A percentile compares a stretch with the other conserved stretches of the same genome.
phyloP scores from a whole-genome alignment of 2,797 vertebrate genomes.

The Podarcis lilfordi region DNA sequence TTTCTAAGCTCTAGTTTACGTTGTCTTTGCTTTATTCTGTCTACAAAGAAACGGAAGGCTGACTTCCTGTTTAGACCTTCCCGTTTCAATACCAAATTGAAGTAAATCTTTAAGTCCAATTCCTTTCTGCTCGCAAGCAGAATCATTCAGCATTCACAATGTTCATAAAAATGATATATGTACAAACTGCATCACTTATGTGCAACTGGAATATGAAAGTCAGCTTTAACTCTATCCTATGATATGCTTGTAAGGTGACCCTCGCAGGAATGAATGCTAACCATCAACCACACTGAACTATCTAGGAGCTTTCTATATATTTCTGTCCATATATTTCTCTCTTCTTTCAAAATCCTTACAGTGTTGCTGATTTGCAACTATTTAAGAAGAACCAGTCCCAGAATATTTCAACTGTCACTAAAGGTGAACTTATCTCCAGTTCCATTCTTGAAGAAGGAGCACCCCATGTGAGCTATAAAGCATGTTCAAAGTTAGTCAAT shows the following conservation, averaged over 20 bases:
- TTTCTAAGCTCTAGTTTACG: too few relatives aligned
- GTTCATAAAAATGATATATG: neutral
- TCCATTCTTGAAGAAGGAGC: slow-evolving; percentile 70
- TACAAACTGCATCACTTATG: neutral
- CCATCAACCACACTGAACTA: neutral
- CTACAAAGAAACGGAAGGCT: too few relatives aligned
- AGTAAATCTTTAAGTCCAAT: too few relatives aligned
- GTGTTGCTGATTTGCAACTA: neutral
- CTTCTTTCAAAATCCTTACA: neutral
- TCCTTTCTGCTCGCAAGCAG: too few relatives aligned
- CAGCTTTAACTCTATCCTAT: neutral
- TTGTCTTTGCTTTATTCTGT: too few relatives aligned
- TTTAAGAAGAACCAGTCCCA: slow-evolving; percentile 7
- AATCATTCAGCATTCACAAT: neutral
- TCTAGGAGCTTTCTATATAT: neutral
- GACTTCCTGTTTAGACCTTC: too few relatives aligned
- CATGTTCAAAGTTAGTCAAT: slow-evolving; percentile 66
- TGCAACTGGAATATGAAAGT: neutral
- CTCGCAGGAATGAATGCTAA: neutral
- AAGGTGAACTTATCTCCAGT: slow-evolving; percentile 61
- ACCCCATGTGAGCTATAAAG: slow-evolving; percentile 65
- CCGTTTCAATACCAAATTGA: too few relatives aligned
- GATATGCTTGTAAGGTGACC: neutral
- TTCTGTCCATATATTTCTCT: neutral
- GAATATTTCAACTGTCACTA: slow-evolving; percentile 65